Base-by-base conservation (phyloP, 23 tunicate genomes). In the Phallusia fumigata region DNA sequence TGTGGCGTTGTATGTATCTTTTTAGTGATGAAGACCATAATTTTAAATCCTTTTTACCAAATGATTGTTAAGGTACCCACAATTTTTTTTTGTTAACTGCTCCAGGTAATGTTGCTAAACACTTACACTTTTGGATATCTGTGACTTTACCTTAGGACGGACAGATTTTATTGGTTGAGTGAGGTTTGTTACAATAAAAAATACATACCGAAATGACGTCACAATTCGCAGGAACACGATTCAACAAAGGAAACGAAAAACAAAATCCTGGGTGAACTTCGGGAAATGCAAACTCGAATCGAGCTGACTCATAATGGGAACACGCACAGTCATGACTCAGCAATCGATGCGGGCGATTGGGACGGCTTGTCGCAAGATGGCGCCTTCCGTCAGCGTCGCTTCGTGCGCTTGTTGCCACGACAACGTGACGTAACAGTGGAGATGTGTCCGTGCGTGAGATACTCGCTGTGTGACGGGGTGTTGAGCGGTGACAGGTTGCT, bases 291-390 rank as follows among this genome's bases (percentile, higher is more conserved):
- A 50, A 76, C 90, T 16, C 80, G 90, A 31, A 52, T 36, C 47
- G 78, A 82, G 52, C 73, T 82, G n/a, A 49, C 36, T 24, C 64
- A 86, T 28, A 22, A 52, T 28, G 76, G 64, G 52, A 91, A 79
- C 52, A 79, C 96, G 30, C 87, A 91, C 82, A 91, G 96, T 75
- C 90, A 91, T 82, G 96, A 91, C 72, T 91, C 96, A 31, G 96
- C 96, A 24, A 91, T 91, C 32, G 96, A 91, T 81, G 84, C 96
- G 22, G 89, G 96, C 24, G 88, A 91, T 19, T 91, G 89, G 88
- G 96, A 89, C 52, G 78, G 78, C 72, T 80, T 83, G 33, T 80
- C 84, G 47, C 53, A 53, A 18, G 89, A 85, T 50, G 75, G 35
- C 31, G 78, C 77, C 79, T 19, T 58, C 34, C 73, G 76, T 31